These are phyloP conservation scores for Lamproptera curius DNA, from an alignment of 2,888 invertebrate species.

Conservation along the genomic window DNA sequence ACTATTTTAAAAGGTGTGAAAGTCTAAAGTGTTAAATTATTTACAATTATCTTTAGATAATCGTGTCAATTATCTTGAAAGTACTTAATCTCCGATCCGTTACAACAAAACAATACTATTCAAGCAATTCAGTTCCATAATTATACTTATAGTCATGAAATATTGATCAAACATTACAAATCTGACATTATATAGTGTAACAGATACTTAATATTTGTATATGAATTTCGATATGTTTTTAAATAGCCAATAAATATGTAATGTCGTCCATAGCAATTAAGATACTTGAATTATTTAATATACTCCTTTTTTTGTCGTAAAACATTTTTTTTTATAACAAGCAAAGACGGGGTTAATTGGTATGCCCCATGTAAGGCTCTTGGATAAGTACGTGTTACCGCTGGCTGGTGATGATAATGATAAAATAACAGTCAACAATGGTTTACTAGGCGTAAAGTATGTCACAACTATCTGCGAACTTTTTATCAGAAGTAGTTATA, in stretches of 20 bases:
- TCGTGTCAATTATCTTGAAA: conserved; percentile 9
- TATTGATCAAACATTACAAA: too few species aligned
- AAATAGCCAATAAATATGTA: too few species aligned
- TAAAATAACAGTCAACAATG: neutral
- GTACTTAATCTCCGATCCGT: conserved; percentile 4
- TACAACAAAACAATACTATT: conserved; percentile 8
- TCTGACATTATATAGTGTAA: too few species aligned
- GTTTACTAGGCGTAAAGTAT: neutral
- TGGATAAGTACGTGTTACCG: neutral
- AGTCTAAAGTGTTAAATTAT: conserved; percentile 10
- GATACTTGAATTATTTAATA: too few species aligned
- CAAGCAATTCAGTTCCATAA: neutral
- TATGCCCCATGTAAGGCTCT: neutral
- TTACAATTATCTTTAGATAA: conserved; percentile 11
- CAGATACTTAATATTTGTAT: too few species aligned
- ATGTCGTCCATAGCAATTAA: too few species aligned
- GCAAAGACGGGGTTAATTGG: neutral
- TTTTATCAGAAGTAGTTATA: too few species aligned
- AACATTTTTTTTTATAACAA: neutral
- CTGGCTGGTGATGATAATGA: neutral
- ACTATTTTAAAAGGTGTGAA: conserved; percentile 2
- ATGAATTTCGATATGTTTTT: too few species aligned
- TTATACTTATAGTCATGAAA: neutral
- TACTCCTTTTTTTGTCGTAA: too few species aligned
- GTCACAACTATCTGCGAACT: too few species aligned